Percentiles rank a stretch among this genome's conserved stretches.
phyloP scores from a whole-genome alignment of 1,140 invertebrate genomes.

The Sarcophaga peregrina region DNA sequence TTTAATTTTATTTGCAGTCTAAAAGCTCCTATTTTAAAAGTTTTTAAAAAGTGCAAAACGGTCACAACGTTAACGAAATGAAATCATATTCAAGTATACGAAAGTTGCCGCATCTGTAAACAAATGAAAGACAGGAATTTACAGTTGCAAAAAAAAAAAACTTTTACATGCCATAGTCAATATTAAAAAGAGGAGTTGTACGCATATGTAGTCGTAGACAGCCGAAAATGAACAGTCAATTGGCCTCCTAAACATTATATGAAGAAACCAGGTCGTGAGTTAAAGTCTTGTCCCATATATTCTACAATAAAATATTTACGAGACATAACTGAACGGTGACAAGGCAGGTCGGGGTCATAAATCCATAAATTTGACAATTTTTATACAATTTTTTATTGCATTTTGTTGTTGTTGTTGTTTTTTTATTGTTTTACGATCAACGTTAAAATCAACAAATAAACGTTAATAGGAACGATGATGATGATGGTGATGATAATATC shows the following conservation, averaged over 20 bases:
- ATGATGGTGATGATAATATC: too few relatives aligned
- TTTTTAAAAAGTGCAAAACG: too few relatives aligned
- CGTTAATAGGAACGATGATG: not conserved
- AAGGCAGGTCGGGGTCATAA: not conserved
- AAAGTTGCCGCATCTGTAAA: conserved; percentile 5
- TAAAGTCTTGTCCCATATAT: not conserved
- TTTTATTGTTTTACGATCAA: conserved; percentile 3
- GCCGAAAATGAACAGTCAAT: not conserved
- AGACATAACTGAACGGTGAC: not conserved
- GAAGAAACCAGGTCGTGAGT: not conserved
- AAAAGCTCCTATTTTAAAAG: too few relatives aligned
- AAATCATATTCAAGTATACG: conserved; percentile 11
- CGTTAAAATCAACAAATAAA: conserved; percentile 13
- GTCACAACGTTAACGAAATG: too few relatives aligned
- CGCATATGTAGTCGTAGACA: not conserved
- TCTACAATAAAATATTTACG: not conserved
- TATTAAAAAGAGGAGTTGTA: not conserved
- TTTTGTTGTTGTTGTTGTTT: not conserved
- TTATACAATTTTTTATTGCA: too few relatives aligned
- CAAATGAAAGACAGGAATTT: too few relatives aligned
- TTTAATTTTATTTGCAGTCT: too few relatives aligned
- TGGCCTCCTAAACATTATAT: not conserved
- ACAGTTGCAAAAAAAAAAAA: not conserved
- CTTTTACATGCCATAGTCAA: not conserved
- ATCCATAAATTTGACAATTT: conserved; percentile 5